A percentile compares a stretch with the other conserved stretches of the same genome.
phyloP scores from a whole-genome alignment of 2,888 invertebrate genomes.

The Dolichomitus sp. region DNA sequence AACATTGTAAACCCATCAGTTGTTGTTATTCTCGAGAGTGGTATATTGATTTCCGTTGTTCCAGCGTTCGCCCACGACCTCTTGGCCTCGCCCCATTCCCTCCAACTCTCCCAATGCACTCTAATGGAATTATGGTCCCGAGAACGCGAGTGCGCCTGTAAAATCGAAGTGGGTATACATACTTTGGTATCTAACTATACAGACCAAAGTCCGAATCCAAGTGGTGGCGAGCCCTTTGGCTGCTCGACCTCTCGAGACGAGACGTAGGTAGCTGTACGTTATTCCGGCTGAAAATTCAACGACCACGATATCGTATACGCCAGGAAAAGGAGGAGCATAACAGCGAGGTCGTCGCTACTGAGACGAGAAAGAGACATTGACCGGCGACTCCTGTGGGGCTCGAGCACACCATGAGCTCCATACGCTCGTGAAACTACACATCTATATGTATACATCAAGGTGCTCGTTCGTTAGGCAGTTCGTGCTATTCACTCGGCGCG shows the following conservation, averaged over 20 bases:
- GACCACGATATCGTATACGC: slow-evolving; percentile 6
- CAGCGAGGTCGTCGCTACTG: slow-evolving; percentile 38
- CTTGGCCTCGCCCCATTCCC: not conserved
- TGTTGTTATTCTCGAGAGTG: slow-evolving; percentile 26
- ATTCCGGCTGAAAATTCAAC: slow-evolving; percentile 34
- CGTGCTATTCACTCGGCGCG: slow-evolving; percentile 64
- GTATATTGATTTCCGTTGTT: slow-evolving; percentile 37
- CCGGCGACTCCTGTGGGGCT: slow-evolving; percentile 56
- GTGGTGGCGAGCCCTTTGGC: slow-evolving; percentile 9
- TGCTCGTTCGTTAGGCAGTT: slow-evolving; percentile 64
- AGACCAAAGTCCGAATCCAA: slow-evolving; percentile 12
- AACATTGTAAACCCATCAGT: slow-evolving; percentile 20
- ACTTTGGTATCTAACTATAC: slow-evolving; percentile 1
- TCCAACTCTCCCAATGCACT: not conserved
- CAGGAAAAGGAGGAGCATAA: slow-evolving; percentile 24
- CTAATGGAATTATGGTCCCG: slow-evolving; percentile 31
- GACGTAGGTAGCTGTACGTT: slow-evolving; percentile 30
- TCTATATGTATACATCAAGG: not conserved
- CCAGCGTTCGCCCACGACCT: slow-evolving; percentile 4
- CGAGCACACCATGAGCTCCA: slow-evolving; percentile 9
- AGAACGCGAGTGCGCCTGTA: slow-evolving; percentile 9
- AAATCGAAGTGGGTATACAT: slow-evolving; percentile 23
- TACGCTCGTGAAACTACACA: not conserved
- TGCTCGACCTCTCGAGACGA: slow-evolving; percentile 24
- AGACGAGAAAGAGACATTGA: slow-evolving; percentile 64